Evolutionary conservation across 2,888 invertebrate species (phyloP).

Genomic region (Subacronicta megacephala): DNA sequence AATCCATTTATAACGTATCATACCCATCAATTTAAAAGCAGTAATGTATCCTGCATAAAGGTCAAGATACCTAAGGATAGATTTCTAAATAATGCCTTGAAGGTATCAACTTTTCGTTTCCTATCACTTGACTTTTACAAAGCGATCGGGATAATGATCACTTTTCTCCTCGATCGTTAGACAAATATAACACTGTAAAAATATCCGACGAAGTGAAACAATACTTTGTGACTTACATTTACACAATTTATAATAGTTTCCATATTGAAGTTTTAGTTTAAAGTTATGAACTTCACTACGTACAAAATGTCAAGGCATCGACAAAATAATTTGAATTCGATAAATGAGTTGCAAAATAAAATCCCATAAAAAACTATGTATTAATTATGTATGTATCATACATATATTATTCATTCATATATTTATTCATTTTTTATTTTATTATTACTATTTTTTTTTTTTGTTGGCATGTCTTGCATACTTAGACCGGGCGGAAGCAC

Average conservation of each 20-base stretch:
- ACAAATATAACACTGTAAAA: slow-evolving; percentile 5
- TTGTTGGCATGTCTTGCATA: too few relatives aligned
- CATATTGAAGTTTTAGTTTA: too few relatives aligned
- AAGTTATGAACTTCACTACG: too few relatives aligned
- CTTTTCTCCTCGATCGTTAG: slow-evolving; percentile 11
- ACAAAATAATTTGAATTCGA: too few relatives aligned
- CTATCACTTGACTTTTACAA: slow-evolving; percentile 25
- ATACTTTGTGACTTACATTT: neutral
- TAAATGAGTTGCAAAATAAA: too few relatives aligned
- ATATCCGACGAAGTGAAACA: slow-evolving; percentile 7
- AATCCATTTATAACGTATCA: slow-evolving; percentile 14
- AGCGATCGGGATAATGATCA: slow-evolving; percentile 30
- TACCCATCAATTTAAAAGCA: neutral
- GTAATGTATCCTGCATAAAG: slow-evolving; percentile 16
- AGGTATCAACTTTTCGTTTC: slow-evolving; percentile 22
- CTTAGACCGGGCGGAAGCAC: too few relatives aligned
- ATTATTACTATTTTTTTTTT: too few relatives aligned
- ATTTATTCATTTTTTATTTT: too few relatives aligned
- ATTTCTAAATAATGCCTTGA: slow-evolving; percentile 14
- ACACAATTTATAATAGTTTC: too few relatives aligned
- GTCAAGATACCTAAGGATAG: slow-evolving; percentile 17
- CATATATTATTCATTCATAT: neutral
- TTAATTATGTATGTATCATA: too few relatives aligned
- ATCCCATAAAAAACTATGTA: too few relatives aligned
- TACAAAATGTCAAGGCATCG: too few relatives aligned